Evolutionary conservation across 37 sponge, comb jelly and placozoan species (phyloP).

Genomic region (Amphimedon queenslandica): DNA sequence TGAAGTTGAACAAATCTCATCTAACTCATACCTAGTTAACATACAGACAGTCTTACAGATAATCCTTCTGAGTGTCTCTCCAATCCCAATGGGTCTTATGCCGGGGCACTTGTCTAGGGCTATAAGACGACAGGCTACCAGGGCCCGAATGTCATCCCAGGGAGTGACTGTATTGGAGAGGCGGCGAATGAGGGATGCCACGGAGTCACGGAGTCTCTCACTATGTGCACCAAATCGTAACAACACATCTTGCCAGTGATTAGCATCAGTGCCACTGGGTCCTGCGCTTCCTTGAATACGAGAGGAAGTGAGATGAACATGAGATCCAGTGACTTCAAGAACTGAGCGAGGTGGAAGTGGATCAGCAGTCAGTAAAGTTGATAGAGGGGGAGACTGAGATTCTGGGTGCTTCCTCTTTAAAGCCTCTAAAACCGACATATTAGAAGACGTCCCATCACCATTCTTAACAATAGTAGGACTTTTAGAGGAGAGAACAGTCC

Average conservation of each 20-base stretch:
- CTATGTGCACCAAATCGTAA: constrained; percentile 26
- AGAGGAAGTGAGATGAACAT: constrained; percentile 16
- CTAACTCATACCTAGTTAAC: constrained; percentile 28
- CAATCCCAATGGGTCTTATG: too few relatives aligned
- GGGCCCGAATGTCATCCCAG: too few relatives aligned
- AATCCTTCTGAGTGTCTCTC: too few relatives aligned
- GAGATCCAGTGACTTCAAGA: constrained; percentile 17
- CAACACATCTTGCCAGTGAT: constrained; percentile 26
- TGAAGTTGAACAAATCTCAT: constrained; percentile 17
- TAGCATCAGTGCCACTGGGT: constrained; percentile 17
- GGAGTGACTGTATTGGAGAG: constrained; percentile 5
- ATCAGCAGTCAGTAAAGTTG: constrained; percentile 15
- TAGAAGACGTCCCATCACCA: too few relatives aligned
- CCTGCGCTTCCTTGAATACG: constrained; percentile 30
- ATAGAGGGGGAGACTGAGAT: too few relatives aligned
- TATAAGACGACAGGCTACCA: too few relatives aligned
- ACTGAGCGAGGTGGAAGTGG: constrained; percentile 10
- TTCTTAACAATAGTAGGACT: too few relatives aligned
- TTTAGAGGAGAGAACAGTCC: too few relatives aligned
- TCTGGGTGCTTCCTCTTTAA: too few relatives aligned
- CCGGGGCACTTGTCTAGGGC: too few relatives aligned
- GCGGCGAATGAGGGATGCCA: constrained; percentile 10
- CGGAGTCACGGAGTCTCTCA: constrained; percentile 15
- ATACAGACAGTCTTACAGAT: constrained; percentile 14
- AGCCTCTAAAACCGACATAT: too few relatives aligned